A percentile compares a stretch with the other conserved stretches of the same genome.
phyloP scores from a whole-genome alignment of 2,113 vertebrate species.

The Leptobrachium ailaonicum region DNA sequence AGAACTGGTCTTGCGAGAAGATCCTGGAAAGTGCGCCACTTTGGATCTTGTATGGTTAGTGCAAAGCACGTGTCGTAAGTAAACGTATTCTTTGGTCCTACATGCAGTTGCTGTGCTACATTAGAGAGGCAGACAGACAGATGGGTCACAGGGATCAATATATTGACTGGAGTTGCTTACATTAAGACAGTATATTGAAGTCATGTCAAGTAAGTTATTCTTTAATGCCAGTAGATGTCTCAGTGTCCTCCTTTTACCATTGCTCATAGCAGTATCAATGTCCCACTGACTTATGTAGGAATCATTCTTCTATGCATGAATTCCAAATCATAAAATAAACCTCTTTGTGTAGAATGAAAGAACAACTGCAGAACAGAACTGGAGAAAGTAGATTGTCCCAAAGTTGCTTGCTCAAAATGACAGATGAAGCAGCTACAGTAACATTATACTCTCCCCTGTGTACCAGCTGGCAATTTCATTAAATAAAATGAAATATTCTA shows the following conservation, averaged over 20 bases:
- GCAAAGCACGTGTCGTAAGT: too few relatives aligned
- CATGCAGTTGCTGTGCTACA: too few relatives aligned
- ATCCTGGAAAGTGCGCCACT: too few relatives aligned
- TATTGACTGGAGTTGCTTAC: background rate
- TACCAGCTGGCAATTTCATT: background rate
- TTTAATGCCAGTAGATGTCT: background rate
- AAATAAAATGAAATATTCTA: background rate
- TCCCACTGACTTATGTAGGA: background rate
- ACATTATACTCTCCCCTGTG: background rate
- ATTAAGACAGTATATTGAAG: background rate
- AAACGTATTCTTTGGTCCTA: too few relatives aligned
- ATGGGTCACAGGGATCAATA: too few relatives aligned
- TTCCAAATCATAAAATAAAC: background rate
- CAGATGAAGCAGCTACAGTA: background rate
- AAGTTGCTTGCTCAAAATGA: conserved; percentile 2
- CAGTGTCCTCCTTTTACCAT: background rate
- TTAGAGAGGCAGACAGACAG: too few relatives aligned
- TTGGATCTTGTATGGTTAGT: too few relatives aligned
- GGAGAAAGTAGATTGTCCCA: background rate
- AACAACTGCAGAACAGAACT: background rate
- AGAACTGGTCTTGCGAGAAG: too few relatives aligned
- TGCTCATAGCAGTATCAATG: background rate
- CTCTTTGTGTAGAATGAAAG: background rate
- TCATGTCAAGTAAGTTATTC: background rate
- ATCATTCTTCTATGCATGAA: background rate